Percentiles rank a stretch among this genome's conserved stretches.
phyloP scores from a whole-genome alignment of 2,113 vertebrate species.

The Apus apus region DNA sequence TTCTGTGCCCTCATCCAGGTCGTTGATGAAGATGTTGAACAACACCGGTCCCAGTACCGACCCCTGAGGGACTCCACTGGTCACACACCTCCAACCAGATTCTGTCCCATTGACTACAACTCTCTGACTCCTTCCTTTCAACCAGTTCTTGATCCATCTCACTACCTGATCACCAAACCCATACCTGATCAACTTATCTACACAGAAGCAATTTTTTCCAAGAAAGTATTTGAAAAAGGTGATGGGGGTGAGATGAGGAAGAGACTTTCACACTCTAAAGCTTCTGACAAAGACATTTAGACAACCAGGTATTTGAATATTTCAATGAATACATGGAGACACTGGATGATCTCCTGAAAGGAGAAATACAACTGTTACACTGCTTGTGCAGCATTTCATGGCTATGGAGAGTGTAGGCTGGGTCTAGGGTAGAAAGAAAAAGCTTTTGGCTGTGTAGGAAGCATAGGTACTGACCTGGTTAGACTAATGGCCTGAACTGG shows the following conservation, averaged over 20 bases:
- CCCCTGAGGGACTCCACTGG: too few relatives aligned
- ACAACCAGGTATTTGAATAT: background rate
- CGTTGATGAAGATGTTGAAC: too few relatives aligned
- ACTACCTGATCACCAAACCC: too few relatives aligned
- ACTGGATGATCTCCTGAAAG: background rate
- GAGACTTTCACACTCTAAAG: background rate
- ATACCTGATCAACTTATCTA: too few relatives aligned
- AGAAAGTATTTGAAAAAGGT: background rate
- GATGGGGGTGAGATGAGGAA: background rate
- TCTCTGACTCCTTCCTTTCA: too few relatives aligned
- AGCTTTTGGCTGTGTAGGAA: background rate
- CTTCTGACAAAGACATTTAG: background rate
- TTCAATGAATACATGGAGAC: background rate
- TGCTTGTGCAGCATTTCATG: background rate
- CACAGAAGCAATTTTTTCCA: background rate
- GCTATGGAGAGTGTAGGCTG: background rate
- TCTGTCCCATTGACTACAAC: too few relatives aligned
- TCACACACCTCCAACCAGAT: too few relatives aligned
- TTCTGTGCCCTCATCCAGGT: too few relatives aligned
- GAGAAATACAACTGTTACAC: background rate
- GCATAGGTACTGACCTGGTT: fast-evolving
- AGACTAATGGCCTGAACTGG: background rate
- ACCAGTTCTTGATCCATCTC: too few relatives aligned
- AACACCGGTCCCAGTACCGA: too few relatives aligned
- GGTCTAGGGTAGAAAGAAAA: background rate